phyloP scores from a whole-genome alignment of 2,113 vertebrate genomes.

The Nothoprocta perdicaria region DNA sequence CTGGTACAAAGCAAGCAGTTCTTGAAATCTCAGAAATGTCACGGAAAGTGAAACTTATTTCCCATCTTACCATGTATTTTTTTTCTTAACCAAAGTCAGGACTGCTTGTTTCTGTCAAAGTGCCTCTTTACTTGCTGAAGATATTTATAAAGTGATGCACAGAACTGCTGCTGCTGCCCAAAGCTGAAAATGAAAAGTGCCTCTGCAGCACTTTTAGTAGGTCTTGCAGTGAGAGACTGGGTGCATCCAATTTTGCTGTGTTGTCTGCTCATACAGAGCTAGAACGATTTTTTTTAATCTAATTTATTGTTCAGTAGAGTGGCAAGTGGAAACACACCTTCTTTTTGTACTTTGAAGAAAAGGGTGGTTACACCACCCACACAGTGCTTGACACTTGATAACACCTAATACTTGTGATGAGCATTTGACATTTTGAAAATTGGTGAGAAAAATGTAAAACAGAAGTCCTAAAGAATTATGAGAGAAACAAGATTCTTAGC shows the following conservation, averaged over 20 bases:
- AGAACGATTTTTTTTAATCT: neutral
- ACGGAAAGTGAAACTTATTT: neutral
- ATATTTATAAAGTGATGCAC: neutral
- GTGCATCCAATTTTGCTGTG: neutral
- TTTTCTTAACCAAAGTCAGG: neutral
- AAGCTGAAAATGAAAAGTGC: neutral
- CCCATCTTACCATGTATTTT: too few relatives aligned
- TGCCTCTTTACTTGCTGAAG: neutral
- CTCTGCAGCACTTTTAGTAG: neutral
- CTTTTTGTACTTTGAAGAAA: neutral
- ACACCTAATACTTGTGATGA: neutral
- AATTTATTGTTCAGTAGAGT: neutral
- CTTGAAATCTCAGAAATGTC: neutral
- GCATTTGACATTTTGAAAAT: slow-evolving; percentile 3
- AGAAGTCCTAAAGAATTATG: neutral
- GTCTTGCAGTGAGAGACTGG: neutral
- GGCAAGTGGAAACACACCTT: neutral
- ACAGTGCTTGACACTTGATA: slow-evolving; percentile 18
- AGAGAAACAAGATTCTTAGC: neutral
- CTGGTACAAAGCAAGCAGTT: neutral
- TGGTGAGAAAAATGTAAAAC: neutral
- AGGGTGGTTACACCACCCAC: slow-evolving; percentile 13
- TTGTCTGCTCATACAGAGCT: neutral
- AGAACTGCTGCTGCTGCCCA: neutral
- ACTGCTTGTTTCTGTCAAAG: neutral